Evolutionary conservation across 2,797 vertebrate species (phyloP).

Genomic region (Erpetoichthys calabaricus): DNA sequence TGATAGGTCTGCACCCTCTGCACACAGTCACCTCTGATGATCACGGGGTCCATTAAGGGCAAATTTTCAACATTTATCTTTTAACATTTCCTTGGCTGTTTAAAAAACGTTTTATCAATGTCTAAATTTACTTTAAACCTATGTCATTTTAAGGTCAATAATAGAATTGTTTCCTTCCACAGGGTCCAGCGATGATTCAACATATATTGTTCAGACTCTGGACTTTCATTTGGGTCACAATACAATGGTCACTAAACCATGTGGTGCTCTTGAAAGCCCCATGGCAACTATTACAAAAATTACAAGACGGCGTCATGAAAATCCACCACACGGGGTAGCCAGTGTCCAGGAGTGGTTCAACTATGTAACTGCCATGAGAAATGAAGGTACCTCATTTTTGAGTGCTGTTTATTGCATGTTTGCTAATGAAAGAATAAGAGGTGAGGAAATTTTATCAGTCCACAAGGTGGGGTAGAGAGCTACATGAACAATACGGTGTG

Average conservation of each 20-base stretch:
- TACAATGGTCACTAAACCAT: constrained; percentile 97
- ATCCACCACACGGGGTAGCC: constrained; percentile 90
- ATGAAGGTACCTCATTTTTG: constrained; percentile 62
- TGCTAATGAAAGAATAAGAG: too few species aligned
- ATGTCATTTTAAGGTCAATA: too few species aligned
- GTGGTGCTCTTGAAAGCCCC: constrained; percentile 86
- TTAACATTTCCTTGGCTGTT: background rate
- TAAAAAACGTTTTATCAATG: too few species aligned
- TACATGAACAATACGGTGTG: too few species aligned
- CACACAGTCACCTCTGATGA: too few species aligned
- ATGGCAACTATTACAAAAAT: constrained; percentile 98
- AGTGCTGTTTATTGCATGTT: background rate
- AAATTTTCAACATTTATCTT: background rate
- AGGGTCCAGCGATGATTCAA: constrained; percentile 89
- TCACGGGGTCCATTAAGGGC: too few species aligned
- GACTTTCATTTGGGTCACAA: constrained; percentile 96
- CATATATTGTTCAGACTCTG: constrained; percentile 89
- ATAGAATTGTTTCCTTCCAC: constrained; percentile 6
- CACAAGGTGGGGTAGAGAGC: too few species aligned
- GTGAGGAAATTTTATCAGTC: too few species aligned
- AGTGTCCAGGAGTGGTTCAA: constrained; percentile 96
- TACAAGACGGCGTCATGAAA: constrained; percentile 85
- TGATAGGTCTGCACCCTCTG: too few species aligned
- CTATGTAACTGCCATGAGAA: constrained; percentile 93
- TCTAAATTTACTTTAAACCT: too few species aligned